Evolutionary conservation across 2,888 invertebrate species (phyloP).

Genomic region (Trilocha varians): DNA sequence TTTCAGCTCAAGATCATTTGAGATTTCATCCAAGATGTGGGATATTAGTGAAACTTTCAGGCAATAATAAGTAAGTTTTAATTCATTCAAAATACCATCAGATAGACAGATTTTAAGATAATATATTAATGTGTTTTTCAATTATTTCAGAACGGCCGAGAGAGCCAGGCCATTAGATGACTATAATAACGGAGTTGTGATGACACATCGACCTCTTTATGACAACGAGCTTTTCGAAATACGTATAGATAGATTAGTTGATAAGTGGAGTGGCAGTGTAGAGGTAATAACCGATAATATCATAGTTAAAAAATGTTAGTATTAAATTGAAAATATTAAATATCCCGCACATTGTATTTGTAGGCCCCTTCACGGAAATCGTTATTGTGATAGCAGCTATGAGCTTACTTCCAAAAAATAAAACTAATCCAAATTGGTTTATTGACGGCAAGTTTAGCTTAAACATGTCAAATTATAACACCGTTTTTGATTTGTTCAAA

Average conservation of each 20-base stretch:
- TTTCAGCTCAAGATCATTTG: conserved; percentile 75
- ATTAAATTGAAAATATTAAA: too few species aligned
- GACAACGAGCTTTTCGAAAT: conserved; percentile 96
- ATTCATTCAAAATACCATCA: background rate
- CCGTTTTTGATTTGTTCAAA: too few species aligned
- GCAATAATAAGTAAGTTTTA: conserved; percentile 77
- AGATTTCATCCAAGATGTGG: conserved; percentile 93
- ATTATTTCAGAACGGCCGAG: conserved; percentile 80
- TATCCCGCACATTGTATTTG: too few species aligned
- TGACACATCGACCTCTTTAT: conserved; percentile 90
- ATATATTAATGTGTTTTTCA: background rate
- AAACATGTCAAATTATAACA: too few species aligned
- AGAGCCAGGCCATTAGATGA: conserved; percentile 91
- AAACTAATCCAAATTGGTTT: too few species aligned
- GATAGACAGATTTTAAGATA: background rate
- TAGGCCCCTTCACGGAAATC: too few species aligned
- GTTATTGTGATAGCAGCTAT: too few species aligned
- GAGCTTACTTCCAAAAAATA: too few species aligned
- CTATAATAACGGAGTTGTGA: conserved; percentile 96
- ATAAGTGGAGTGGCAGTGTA: conserved; percentile 96
- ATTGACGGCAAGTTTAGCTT: too few species aligned
- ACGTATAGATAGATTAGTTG: conserved; percentile 91
- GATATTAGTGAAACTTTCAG: conserved; percentile 87
- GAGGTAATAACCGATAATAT: conserved; percentile 65
- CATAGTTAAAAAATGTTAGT: background rate